Base-by-base conservation (phyloP, 2,888 invertebrate species). In the Coleophora deauratella region DNA sequence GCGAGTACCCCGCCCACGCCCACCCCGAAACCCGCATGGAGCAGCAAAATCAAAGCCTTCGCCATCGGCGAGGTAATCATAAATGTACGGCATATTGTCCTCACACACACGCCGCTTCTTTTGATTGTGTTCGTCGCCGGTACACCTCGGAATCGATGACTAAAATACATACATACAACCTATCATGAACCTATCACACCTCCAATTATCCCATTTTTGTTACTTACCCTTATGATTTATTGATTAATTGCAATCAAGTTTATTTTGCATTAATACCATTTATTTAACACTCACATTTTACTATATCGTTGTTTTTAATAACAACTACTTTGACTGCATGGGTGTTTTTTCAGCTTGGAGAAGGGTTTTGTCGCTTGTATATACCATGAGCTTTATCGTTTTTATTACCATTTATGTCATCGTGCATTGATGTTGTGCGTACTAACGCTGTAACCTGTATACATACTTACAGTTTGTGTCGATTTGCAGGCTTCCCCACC, bases 401-500 rank as follows among this genome's bases (percentile, higher is more conserved):
- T 3, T n/a, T 73, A 70, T 75, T 65, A 47, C 50, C 55, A 43
- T 58, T 47, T n/a, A 11, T 41, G 33, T 38, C 12, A 34, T 38
- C 14, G 21, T 42, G 31, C 35, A 41, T 27, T 21, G 31, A 21
- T 12, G 28, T 21, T 41, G 27, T 30, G 21, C 6, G 12, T 14
- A 12, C n/a, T n/a, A n/a, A n/a, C 11, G 28, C 28, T 37, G 13
- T 36, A 9, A 9, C 10, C 15, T 31, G n/a, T 33, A 27, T 27
- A 12, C n/a, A 33, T 13, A 14, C 10, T 30, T 9, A 30, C 8
- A 6, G 27, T 35, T 30, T 46, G 39, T 45, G 2, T 11, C 15
- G 45, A 50, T 52, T 64, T 72, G 43, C 75, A 86, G 86, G 84
- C 88, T 71, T 88, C 91, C 59, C 90, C 90, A 60, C 91, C 92